These are phyloP conservation scores for Acheta domesticus DNA, from an alignment of 2,888 invertebrate genomes.

Conservation along the genomic window DNA sequence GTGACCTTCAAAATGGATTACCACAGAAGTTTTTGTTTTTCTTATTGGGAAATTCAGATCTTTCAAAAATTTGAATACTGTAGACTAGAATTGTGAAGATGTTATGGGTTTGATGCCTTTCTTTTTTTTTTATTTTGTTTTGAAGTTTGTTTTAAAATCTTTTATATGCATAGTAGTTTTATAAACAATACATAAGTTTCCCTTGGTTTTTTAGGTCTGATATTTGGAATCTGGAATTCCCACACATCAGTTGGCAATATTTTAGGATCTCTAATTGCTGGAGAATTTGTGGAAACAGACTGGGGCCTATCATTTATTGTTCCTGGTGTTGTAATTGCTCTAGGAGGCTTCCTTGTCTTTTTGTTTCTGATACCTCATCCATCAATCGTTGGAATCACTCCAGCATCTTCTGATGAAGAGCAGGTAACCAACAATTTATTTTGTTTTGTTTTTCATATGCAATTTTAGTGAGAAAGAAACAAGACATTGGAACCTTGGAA, in stretches of 20 bases:
- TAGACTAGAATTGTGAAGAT: too few relatives aligned
- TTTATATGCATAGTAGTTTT: too few relatives aligned
- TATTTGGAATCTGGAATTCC: conserved; percentile 96
- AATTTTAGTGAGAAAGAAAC: too few relatives aligned
- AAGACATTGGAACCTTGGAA: too few relatives aligned
- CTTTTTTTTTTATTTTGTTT: too few relatives aligned
- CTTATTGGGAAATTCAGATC: too few relatives aligned
- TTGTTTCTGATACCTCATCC: conserved; percentile 84
- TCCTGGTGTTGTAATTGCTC: conserved; percentile 78
- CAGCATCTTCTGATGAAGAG: conserved; percentile 46
- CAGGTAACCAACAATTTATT: background rate
- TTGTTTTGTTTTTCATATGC: too few relatives aligned
- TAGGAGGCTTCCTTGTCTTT: conserved; percentile 69
- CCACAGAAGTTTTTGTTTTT: too few relatives aligned
- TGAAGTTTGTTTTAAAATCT: too few relatives aligned
- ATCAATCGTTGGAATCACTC: conserved; percentile 62
- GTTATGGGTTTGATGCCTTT: too few relatives aligned
- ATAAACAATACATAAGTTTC: background rate
- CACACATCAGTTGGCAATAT: conserved; percentile 96
- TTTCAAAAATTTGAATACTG: too few relatives aligned
- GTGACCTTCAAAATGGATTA: too few relatives aligned
- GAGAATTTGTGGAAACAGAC: conserved; percentile 75
- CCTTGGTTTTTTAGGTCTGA: conserved; percentile 54
- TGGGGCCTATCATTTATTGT: conserved; percentile 92
- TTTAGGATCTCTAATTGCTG: conserved; percentile 85